phyloP scores from a whole-genome alignment of 1,140 invertebrate species.

The Microplitis mediator region DNA sequence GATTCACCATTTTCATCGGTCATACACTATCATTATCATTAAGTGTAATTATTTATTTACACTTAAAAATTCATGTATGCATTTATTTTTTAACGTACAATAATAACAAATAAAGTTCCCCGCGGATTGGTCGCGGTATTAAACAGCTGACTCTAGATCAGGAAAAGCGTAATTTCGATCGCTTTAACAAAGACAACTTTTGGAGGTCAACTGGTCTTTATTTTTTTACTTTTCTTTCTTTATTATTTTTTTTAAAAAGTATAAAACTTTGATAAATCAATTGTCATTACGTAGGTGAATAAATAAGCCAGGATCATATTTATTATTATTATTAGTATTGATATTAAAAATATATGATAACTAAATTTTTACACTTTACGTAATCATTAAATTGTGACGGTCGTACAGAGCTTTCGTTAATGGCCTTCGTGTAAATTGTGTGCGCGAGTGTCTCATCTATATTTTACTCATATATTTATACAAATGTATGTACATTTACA shows the following conservation, averaged over 20 bases:
- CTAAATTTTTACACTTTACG: conserved; percentile 4
- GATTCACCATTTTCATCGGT: neutral
- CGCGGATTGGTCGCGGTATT: neutral
- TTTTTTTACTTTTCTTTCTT: no score
- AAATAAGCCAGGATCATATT: no score
- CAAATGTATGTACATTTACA: neutral
- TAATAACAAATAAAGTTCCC: neutral
- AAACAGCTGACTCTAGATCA: conserved; percentile 12
- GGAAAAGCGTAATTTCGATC: conserved; percentile 34
- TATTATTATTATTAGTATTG: no score
- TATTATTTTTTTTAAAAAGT: no score
- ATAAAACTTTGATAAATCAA: no score
- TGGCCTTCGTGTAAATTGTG: conserved; percentile 7
- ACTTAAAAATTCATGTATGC: neutral
- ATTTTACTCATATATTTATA: neutral
- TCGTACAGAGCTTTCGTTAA: conserved; percentile 12
- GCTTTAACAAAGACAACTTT: conserved; percentile 4
- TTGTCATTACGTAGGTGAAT: no score
- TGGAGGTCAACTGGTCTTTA: conserved; percentile 19
- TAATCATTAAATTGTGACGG: neutral
- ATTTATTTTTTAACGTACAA: no score
- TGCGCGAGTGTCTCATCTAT: neutral
- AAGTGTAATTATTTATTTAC: neutral
- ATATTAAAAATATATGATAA: neutral
- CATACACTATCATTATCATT: neutral